Evolutionary conservation across 2,888 invertebrate species (phyloP).

Genomic region (Leptopilina drosophilae): DNA sequence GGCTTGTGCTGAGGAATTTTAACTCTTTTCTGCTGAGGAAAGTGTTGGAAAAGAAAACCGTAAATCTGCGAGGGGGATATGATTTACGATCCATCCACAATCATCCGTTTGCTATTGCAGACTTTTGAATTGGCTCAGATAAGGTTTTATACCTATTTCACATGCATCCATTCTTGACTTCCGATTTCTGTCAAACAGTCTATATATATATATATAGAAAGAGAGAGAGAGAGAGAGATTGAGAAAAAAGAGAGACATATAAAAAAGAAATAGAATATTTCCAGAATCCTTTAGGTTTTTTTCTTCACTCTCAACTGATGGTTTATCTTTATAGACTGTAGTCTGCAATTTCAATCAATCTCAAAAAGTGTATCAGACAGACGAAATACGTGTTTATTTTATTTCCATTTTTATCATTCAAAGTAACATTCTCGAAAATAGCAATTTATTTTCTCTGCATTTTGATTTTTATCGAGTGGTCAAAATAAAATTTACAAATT

Average conservation of each 20-base stretch:
- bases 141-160: slow-evolving; percentile 9
- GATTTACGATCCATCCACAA: slow-evolving; percentile 8
- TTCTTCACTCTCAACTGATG: neutral
- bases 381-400: too few species aligned
- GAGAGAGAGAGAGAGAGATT: too few species aligned
- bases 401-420: too few species aligned
- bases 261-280: neutral
- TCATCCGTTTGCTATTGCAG: slow-evolving; percentile 21
- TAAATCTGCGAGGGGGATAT: neutral
- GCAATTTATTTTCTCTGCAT: too few species aligned
- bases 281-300: neutral
- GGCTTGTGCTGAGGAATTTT: neutral
- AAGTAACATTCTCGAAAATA: too few species aligned
- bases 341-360: slow-evolving; percentile 5
- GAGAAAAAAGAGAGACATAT: neutral
- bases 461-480: too few species aligned
- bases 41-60: slow-evolving; percentile 9
- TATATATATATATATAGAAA: too few species aligned
- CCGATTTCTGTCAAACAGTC: slow-evolving; percentile 1
- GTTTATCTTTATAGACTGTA: neutral
- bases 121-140: slow-evolving; percentile 13
- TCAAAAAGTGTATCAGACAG: neutral
- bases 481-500: too few species aligned
- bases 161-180: slow-evolving; percentile 14
- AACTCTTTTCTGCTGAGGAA: neutral